Evolutionary conservation across 2,888 invertebrate species (phyloP), one percentile per base, ranked within the genome.

Genomic region (Gandaritis pyraliata): DNA sequence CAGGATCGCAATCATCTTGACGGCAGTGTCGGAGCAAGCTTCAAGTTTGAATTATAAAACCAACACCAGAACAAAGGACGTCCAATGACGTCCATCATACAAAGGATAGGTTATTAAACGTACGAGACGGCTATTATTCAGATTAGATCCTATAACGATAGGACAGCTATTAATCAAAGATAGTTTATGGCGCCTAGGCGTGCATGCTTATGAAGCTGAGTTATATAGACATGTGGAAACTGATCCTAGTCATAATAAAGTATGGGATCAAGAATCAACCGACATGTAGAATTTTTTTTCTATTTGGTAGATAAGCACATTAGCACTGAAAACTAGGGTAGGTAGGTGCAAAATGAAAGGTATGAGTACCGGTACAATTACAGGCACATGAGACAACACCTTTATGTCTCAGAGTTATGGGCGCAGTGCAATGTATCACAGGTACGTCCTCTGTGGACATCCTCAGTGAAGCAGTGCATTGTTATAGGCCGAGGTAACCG

Each of bases 51-150:
- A 11, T 39, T 39, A 41, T 48, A 29, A 36, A 59, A 49, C 18
- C 12, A 10, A 38, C 47, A 50, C 30, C 41, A 29, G 48, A 59
- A 59, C 53, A 59, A 53, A 59, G 47, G 61, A 30, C 41, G 63
- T 63, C 56, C 33, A 43, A 59, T 45, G 64, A 30, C 41, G 63
- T 65, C 56, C 38, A 38, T 69, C 59, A 61, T 57, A 16, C 58
- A 49, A 48, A 54, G 58, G 59, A 63, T 61, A 63, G 63, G 68
- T 61, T 70, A 68, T 66, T 65, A 70, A 61, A 68, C 65, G 63
- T 60, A 47, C 45, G 66, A 64, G 64, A 65, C 55, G 56, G 53
- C 57, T 18, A 60, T 64, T 58, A 64, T 56, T 64, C 60, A 62
- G 62, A 68, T 65, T 59, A 60, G 61, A 66, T 68, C 64, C 58